Base-by-base conservation (phyloP, 2,797 vertebrate genomes). In the Gadopsis bispinosus region DNA sequence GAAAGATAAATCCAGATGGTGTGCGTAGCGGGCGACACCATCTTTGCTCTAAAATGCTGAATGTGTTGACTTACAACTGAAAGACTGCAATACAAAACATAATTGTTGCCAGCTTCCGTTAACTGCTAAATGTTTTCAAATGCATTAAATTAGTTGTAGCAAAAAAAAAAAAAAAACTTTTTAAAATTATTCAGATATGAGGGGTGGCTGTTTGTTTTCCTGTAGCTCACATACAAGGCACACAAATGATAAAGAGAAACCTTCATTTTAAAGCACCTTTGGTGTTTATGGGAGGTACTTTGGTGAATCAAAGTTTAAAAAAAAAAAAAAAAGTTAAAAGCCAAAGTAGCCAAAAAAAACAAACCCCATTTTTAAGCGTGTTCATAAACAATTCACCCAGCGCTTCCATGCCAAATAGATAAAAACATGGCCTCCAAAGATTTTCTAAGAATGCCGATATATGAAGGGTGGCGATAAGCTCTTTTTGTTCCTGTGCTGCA, bases 181-280 rank as follows among this genome's bases (percentile, higher is more conserved):
- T n/a, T n/a, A n/a, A n/a, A 26, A 26, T 26, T 51, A 74, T 79
- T 83, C 73, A 63, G 55, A 77, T 71, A 83, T 86, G 83, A 91
- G 5, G 58, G 83, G 88, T 87, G 86, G 89, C 79, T 81, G 78
- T 81, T 81, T 71, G 81, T 88, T 88, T 94, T 94, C 93, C 94
- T 93, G 94, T 94, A 91, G 91, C 92, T 95, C 91, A 93, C 91
- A 94, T 92, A 95, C 93, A 96, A 96, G 95, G 95, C 95, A 96
- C 95, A 89, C 91, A 95, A 95, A 93, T 92, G 81, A 95, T 92
- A 94, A 91, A 94, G 92, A 94, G 93, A 94, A 93, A 94, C 92
- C 92, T 94, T 94, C 88, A 89, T 95, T 93, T 91, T 96, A 96
- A 96, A 96, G 95, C 95, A 96, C 95, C 95, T 96, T 96, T 96